These are phyloP conservation scores for Saccostrea cuccullata DNA, from an alignment of 1,140 invertebrate genomes.

Conservation along the genomic window DNA sequence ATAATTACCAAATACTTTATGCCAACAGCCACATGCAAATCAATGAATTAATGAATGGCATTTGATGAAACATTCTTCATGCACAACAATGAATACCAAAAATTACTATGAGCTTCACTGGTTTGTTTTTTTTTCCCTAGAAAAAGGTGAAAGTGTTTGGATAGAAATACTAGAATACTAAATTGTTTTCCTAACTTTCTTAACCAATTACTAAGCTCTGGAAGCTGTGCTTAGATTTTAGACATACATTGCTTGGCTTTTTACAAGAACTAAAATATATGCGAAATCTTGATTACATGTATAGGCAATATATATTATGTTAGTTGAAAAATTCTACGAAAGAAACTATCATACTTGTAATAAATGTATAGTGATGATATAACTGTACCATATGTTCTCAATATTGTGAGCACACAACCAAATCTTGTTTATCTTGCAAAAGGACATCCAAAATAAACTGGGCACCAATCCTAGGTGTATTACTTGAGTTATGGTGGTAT, in stretches of 20 bases:
- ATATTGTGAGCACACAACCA: background rate
- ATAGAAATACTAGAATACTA: background rate
- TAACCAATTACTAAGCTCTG: background rate
- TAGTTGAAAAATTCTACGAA: background rate
- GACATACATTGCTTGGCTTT: background rate
- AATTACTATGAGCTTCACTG: background rate
- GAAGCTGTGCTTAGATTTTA: background rate
- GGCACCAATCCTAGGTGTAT: background rate
- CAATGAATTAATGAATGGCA: background rate
- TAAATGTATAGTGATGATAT: background rate
- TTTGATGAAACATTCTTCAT: background rate
- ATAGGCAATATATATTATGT: background rate
- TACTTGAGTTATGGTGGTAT: background rate
- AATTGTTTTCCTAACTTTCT: background rate
- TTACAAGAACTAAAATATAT: background rate
- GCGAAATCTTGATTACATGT: background rate
- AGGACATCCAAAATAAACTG: background rate
- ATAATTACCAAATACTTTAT: background rate
- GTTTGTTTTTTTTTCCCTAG: background rate
- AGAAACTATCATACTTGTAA: background rate
- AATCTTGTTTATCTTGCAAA: background rate
- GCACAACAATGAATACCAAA: background rate
- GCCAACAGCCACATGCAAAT: constrained; percentile 8
- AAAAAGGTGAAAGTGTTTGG: background rate
- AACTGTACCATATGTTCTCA: background rate